A percentile compares a stretch with the other conserved stretches of the same genome.
Evolutionary conservation across 2,888 invertebrate genomes (phyloP).

Genomic region (Hydrotaea cyrtoneurina): DNA sequence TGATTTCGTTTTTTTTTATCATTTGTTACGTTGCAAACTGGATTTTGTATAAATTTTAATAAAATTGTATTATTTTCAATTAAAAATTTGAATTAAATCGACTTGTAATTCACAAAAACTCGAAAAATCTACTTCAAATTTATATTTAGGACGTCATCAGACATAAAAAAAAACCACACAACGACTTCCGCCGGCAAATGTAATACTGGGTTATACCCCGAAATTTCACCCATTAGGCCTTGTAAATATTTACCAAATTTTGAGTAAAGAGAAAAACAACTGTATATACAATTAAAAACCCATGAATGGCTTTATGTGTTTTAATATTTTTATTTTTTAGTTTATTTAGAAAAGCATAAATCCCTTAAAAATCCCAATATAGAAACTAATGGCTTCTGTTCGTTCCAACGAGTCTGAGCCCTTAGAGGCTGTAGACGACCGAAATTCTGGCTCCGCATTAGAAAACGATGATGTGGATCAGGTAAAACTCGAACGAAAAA

Average conservation of each 20-base stretch:
- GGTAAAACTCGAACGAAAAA: conserved; percentile 51
- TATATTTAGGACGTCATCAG: too few species aligned
- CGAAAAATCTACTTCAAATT: too few species aligned
- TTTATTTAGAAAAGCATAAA: conserved; percentile 24
- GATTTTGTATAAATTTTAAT: too few species aligned
- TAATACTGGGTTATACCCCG: neutral
- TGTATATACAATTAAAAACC: conserved; percentile 21
- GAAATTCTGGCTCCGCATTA: conserved; percentile 36
- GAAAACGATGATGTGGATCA: conserved; percentile 46
- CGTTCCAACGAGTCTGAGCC: conserved; percentile 21
- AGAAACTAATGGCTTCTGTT: conserved; percentile 39
- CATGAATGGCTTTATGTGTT: conserved; percentile 5
- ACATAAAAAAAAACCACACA: too few species aligned
- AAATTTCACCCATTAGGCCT: neutral
- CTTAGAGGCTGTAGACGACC: conserved; percentile 35
- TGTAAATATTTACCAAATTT: conserved; percentile 4
- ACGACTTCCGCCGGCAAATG: neutral
- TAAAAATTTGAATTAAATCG: too few species aligned
- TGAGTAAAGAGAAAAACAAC: neutral
- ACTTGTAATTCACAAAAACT: too few species aligned
- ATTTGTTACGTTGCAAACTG: too few species aligned
- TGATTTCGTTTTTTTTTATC: too few species aligned
- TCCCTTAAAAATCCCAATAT: conserved; percentile 24
- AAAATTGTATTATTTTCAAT: too few species aligned
- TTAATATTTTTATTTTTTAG: conserved; percentile 16